Percentiles rank a stretch among this genome's conserved stretches.
Conservation (phyloP, 2,888 invertebrate species). For the Chrysolina oricalcia region DNA sequence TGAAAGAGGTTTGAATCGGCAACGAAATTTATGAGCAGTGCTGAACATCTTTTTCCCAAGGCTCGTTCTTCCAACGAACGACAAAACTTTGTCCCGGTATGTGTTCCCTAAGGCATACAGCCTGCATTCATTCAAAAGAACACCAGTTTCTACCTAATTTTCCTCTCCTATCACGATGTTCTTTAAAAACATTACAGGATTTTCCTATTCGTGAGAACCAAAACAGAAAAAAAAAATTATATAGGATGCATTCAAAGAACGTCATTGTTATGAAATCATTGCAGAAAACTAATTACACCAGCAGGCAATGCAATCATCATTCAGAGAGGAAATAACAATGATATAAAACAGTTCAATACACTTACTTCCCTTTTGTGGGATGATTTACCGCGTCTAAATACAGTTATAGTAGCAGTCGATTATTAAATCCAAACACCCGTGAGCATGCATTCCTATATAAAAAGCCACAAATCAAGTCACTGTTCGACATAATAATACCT, state of each 20-base stretch:
- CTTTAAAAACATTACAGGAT: too few species aligned
- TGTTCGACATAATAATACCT: conserved; percentile 34
- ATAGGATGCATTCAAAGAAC: background rate
- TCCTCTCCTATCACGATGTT: too few species aligned
- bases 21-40: too few species aligned
- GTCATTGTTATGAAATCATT: background rate
- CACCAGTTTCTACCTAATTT: too few species aligned
- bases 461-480: conserved; percentile 41
- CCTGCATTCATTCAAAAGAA: too few species aligned
- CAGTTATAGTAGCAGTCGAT: conserved; percentile 35
- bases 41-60: too few species aligned
- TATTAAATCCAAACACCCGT: conserved; percentile 39
- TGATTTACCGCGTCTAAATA: conserved; percentile 41
- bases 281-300: background rate
- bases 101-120: too few species aligned
- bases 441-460: conserved; percentile 33
- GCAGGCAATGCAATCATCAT: background rate
- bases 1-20: too few species aligned
- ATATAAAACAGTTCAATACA: conserved; percentile 40
- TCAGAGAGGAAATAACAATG: conserved; percentile 27
- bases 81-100: too few species aligned
- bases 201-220: too few species aligned
- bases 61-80: too few species aligned
- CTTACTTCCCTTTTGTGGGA: conserved; percentile 40
- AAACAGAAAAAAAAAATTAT: too few species aligned